Evolutionary conservation across 2,797 vertebrate species (phyloP), one percentile per base, ranked within the genome.

Genomic region (Limosa lapponica): DNA sequence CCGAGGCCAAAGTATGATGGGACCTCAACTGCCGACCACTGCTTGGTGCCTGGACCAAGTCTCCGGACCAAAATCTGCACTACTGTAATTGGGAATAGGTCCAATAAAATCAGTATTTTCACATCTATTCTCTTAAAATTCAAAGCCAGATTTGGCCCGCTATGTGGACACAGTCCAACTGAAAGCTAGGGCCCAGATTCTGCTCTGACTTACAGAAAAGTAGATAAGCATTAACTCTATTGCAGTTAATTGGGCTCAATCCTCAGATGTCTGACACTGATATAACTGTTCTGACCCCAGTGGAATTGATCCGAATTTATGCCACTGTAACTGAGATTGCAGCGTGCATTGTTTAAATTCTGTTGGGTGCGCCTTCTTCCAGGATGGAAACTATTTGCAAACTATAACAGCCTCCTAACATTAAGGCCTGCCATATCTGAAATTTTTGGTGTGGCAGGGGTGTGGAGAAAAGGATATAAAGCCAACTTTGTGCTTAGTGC

Each of bases 381-480:
- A 94, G 52, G 93, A 92, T 91, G 95, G 96, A 97, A 97, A 96
- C 94, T 96, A 96, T 95, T 84, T 94, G 85, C 80, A 88, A 82
- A 86, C 87, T 96, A 30, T 80, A 96, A 74, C 85, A 80, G 83
- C 52, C 23, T 81, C 94, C 91, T 88, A 83, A 79, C 5, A 6
- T 4, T 73, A 73, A 95, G 73, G 66, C 79, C 91, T 93, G 54
- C 80, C 95, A 94, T 96, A 90, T 78, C 94, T 95, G 85, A 94
- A 82, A 95, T 97, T 96, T 90, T 95, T 96, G 93, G 93, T 93
- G 95, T 90, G 92, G 92, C 82, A 81, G 41, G 93, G 89, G 89
- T 64, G 83, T 57, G 90, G 90, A 83, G 70, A 59, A 86, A 83
- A 89, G 52, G 52, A 46, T 87, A 87, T 79, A 87, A 93, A 87